Base-by-base conservation (phyloP, 1,140 invertebrate species). In the Drosophila asahinai region DNA sequence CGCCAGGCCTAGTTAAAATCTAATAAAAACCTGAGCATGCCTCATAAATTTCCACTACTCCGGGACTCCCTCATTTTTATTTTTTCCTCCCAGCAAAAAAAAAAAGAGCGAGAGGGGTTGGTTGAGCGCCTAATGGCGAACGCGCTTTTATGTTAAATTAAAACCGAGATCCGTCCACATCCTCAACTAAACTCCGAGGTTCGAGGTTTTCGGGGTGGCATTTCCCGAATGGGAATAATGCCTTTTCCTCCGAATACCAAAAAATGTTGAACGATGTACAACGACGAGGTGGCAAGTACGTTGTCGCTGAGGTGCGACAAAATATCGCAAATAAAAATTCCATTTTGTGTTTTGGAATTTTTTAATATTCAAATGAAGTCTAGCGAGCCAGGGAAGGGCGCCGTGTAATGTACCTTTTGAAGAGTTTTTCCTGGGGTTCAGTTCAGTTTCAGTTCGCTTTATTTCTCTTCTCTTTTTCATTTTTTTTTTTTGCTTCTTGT, bases 11-110 rank as follows among this genome's bases (percentile, higher is more conserved):
- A 92, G 91, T 92, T 92, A 92, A 92, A 92, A 92, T 91, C 87
- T 92, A 91, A 91, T 92, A 92, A 90, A 92, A 92, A 89, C 86
- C 91, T 80, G 82, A 92, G 82, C 86, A 92, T 92, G 91, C 91
- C 91, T 92, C 91, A 92, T 92, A 92, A 92, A 92, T 92, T 92
- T 92, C 83, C 54, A 51, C 27, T 57, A 51, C 42, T 54, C 51
- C 19, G 51, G 12, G 55, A 40, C 36, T 40, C 59, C 59, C 62
- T 30, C 47, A 6, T 47, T 51, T 15, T 60, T 66, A 19, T 38
- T 27, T 51, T 19, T 15, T 43, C 33, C 33, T 52, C 8, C 14
- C 1, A 1, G 5, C 0, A 22, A 48, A 9, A 51, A 19, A 19
- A 19, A 15, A 6, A 30, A 3, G 11, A 15, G 45, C 22, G 22